These are phyloP conservation scores for Melanotaenia duboulayi DNA, from an alignment of 2,113 vertebrate genomes.

Conservation along the genomic window DNA sequence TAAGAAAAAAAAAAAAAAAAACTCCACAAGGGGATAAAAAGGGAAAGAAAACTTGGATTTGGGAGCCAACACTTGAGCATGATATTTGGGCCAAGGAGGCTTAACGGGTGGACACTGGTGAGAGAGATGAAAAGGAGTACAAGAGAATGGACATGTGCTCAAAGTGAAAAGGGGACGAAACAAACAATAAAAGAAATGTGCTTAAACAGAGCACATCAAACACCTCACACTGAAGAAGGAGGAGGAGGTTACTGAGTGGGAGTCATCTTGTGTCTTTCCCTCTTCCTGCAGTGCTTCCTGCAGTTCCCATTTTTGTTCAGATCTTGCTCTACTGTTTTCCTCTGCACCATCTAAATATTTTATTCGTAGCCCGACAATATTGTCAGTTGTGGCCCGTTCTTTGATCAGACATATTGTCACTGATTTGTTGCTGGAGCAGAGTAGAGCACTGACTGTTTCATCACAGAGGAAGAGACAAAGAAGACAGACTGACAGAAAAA, in stretches of 20 bases:
- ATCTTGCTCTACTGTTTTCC: slow-evolving; percentile 65
- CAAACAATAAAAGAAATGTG: slow-evolving; percentile 17
- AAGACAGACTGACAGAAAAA: slow-evolving; percentile 49
- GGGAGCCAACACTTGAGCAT: slow-evolving; percentile 19
- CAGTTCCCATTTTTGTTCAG: slow-evolving; percentile 46
- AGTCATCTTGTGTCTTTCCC: slow-evolving; percentile 46
- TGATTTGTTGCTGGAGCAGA: slow-evolving; percentile 69
- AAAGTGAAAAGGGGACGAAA: not conserved
- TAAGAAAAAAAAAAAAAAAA: slow-evolving; percentile 23
- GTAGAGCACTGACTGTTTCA: slow-evolving; percentile 54
- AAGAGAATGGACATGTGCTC: slow-evolving; percentile 16
- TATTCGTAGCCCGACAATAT: slow-evolving; percentile 63
- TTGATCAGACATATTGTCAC: slow-evolving; percentile 70
- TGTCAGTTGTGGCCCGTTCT: slow-evolving; percentile 61
- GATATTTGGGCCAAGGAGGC: slow-evolving; percentile 34
- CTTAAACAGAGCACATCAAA: slow-evolving; percentile 42
- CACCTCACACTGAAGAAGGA: slow-evolving; percentile 11
- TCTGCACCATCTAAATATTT: slow-evolving; percentile 77
- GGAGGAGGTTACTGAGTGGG: slow-evolving; percentile 53
- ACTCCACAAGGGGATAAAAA: not conserved
- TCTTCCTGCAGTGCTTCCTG: slow-evolving; percentile 58
- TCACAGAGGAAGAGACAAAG: slow-evolving; percentile 55
- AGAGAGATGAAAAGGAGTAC: slow-evolving; percentile 9
- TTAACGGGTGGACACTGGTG: slow-evolving; percentile 21
- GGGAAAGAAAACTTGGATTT: not conserved